Evolutionary conservation across 2,888 invertebrate species (phyloP).

Genomic region (Acanthococcus lagerstroemiae): DNA sequence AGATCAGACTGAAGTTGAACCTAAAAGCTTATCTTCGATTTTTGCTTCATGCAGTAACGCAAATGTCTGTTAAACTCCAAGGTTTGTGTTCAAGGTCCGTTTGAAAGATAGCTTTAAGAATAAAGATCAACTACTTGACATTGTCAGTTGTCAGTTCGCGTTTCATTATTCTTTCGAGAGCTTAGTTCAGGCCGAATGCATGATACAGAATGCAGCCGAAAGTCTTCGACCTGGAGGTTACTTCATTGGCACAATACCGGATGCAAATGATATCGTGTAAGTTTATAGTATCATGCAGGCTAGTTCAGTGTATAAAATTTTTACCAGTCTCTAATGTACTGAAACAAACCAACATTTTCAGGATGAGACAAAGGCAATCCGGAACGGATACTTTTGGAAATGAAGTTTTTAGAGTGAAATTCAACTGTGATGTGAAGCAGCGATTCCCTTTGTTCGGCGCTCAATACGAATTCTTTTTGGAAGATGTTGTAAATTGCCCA

Average conservation of each 20-base stretch:
- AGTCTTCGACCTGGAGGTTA: constrained; percentile 80
- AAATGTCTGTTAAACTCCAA: neutral
- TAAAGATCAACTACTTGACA: constrained; percentile 66
- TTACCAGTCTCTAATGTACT: too few relatives aligned
- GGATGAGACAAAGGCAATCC: constrained; percentile 51
- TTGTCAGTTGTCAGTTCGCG: constrained; percentile 96
- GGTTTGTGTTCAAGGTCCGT: constrained; percentile 42
- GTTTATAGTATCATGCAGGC: constrained; percentile 37
- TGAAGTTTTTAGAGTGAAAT: constrained; percentile 62
- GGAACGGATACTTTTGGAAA: constrained; percentile 60
- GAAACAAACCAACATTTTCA: too few relatives aligned
- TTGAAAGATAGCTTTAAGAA: constrained; percentile 68
- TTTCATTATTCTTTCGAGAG: constrained; percentile 95
- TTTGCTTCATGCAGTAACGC: neutral
- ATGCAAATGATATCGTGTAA: constrained; percentile 82
- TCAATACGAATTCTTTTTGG: constrained; percentile 88
- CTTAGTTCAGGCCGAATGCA: constrained; percentile 73
- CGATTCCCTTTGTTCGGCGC: constrained; percentile 81
- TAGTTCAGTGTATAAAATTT: neutral
- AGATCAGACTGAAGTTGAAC: neutral
- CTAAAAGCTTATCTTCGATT: neutral
- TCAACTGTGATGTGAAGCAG: constrained; percentile 52
- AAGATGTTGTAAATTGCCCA: constrained; percentile 95
- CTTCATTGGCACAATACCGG: constrained; percentile 93
- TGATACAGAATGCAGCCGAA: constrained; percentile 87